Base-by-base conservation (phyloP, 2,888 invertebrate species). In the Catocala fraxini region DNA sequence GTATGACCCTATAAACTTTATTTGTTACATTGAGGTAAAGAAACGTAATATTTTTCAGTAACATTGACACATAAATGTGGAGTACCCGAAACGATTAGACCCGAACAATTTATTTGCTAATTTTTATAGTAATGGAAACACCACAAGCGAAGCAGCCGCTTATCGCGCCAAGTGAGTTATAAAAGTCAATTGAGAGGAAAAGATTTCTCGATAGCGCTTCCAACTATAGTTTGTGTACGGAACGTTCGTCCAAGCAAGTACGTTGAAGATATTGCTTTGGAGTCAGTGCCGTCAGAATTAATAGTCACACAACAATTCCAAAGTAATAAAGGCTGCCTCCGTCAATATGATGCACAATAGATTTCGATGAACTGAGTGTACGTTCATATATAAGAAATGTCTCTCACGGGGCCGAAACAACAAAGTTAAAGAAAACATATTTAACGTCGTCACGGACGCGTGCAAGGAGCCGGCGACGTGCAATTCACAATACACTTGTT, bases 401-500 rank as follows among this genome's bases (percentile, higher is more conserved):
- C 82, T 86, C 87, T 84, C 87, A 85, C 81, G 87, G 80, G 82
- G 64, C 75, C 70, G 52, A 66, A 76, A 76, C 77, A 79, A 76
- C 76, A 71, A 77, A 79, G 79, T 77, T 73, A 79, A 85, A 86
- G 80, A 81, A 86, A 87, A 84, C 78, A 79, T 79, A 79, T 82
- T 80, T 78, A 80, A 78, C 75, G 71, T 77, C 68, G 75, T 75
- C 73, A 68, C 67, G 67, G 71, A 63, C 75, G 73, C 65, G 65
- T 65, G 71, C 73, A 75, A 64, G 73, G 68, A 73, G 63, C 56
- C 69, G 63, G 63, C 84, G 84, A 91, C 92, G 91, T 92, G 92
- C 87, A 89, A 88, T 88, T 82, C 86, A 92, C 91, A 91, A 92
- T 92, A 91, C 89, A 88, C 87, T 89, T 86, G 87, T 81, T 82